Percentiles rank a stretch among this genome's conserved stretches.
These are phyloP conservation scores for Probosciger aterrimus DNA, from an alignment of 2,113 vertebrate species.

Conservation along the genomic window DNA sequence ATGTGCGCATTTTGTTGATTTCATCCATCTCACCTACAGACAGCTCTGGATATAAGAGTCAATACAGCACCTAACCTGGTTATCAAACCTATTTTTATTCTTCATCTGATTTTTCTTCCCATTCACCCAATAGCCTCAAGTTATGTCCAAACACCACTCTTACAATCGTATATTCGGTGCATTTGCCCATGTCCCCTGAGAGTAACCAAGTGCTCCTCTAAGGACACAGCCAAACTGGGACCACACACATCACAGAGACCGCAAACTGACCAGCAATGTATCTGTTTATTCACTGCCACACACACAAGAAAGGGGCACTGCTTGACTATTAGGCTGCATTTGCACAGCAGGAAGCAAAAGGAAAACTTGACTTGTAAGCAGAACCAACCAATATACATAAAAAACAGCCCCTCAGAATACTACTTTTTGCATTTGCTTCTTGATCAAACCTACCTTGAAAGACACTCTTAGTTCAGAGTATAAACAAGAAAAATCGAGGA, in stretches of 20 bases:
- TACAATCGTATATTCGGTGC: neutral
- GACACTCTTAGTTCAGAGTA: neutral
- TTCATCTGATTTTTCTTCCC: neutral
- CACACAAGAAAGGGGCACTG: neutral
- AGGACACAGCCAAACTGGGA: neutral
- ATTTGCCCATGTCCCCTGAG: neutral
- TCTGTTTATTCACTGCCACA: neutral
- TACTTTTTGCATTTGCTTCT: neutral
- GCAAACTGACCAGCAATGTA: neutral
- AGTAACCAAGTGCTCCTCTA: rapidly evolving
- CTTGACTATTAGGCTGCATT: neutral
- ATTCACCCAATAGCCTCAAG: neutral
- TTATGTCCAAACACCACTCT: rapidly evolving
- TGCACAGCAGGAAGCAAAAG: neutral
- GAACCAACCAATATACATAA: neutral
- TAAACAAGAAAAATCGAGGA: neutral
- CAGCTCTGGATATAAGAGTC: neutral
- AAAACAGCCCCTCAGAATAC: neutral
- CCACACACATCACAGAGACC: neutral
- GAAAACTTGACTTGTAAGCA: neutral
- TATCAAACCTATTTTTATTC: neutral
- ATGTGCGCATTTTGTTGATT: neutral
- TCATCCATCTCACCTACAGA: neutral
- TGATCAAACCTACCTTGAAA: neutral
- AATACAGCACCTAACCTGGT: neutral